Percentiles rank a stretch among this genome's conserved stretches.
Conservation (phyloP, 1,140 invertebrate genomes). For the Neomicropteryx cornuta region DNA sequence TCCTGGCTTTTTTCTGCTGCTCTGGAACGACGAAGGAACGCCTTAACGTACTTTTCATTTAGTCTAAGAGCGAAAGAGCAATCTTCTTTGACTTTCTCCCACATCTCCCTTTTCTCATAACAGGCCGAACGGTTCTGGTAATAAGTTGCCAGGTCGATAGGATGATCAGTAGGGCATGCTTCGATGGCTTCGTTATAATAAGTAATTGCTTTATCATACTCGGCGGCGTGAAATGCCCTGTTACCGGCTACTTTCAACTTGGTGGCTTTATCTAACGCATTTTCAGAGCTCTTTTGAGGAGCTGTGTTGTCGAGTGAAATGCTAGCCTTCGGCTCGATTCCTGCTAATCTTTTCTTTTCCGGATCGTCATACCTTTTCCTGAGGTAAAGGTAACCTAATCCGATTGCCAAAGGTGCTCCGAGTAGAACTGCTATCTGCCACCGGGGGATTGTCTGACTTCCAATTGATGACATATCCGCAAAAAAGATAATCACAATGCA, state of each 20-base stretch:
- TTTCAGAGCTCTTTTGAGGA: constrained; percentile 33
- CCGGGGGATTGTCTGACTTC: constrained; percentile 34
- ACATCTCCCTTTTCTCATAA: constrained; percentile 86
- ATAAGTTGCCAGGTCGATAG: constrained; percentile 72
- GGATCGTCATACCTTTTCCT: constrained; percentile 43
- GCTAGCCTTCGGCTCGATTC: constrained; percentile 39
- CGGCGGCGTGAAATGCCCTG: constrained; percentile 70
- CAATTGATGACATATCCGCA: no score
- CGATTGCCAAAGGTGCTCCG: constrained; percentile 69
- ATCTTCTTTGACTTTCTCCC: constrained; percentile 73
- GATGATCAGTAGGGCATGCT: constrained; percentile 63
- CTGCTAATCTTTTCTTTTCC: constrained; percentile 40
- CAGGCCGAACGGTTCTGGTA: constrained; percentile 94
- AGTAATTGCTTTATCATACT: constrained; percentile 79
- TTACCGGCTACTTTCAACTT: constrained; percentile 81
- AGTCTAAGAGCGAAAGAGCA: constrained; percentile 75
- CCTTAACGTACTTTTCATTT: constrained; percentile 84
- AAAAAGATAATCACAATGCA: no score
- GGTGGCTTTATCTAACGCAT: constrained; percentile 57
- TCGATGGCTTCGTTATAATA: constrained; percentile 84
- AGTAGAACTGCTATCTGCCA: constrained; percentile 69
- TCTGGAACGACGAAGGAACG: constrained; percentile 70
- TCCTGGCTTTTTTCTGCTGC: constrained; percentile 71
- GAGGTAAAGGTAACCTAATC: constrained; percentile 71
- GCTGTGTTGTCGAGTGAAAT: constrained; percentile 39